Evolutionary conservation across 2,113 vertebrate genomes (phyloP).

Genomic region (Rhinolophus ferrumequinum): DNA sequence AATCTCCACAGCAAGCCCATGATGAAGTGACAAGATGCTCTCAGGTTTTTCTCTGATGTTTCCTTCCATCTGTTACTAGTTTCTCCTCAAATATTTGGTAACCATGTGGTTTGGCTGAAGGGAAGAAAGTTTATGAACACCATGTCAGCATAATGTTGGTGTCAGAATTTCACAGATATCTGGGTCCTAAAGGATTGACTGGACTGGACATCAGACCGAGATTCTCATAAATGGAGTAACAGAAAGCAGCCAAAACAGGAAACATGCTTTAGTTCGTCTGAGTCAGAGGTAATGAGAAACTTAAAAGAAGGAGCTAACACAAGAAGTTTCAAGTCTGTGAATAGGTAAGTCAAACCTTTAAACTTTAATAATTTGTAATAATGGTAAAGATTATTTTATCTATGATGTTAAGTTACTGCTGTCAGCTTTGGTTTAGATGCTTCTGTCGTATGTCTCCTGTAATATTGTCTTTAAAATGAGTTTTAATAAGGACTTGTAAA

Average conservation of each 20-base stretch:
- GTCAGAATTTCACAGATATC: neutral
- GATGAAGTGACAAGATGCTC: neutral
- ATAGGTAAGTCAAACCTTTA: neutral
- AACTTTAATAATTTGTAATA: neutral
- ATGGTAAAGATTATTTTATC: neutral
- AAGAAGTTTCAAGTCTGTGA: neutral
- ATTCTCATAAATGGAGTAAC: slow-evolving; percentile 37
- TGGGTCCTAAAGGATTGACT: neutral
- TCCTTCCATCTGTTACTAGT: neutral
- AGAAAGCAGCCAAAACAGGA: neutral
- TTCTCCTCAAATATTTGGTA: neutral
- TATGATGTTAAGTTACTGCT: neutral
- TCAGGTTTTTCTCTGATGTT: neutral
- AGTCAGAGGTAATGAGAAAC: neutral
- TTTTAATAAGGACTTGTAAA: neutral
- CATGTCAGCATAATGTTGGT: neutral
- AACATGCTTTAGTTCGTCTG: neutral
- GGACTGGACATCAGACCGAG: neutral
- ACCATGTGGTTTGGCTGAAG: neutral
- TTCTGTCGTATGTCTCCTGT: neutral
- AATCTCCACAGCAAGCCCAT: neutral
- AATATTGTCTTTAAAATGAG: neutral
- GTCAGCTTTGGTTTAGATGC: neutral
- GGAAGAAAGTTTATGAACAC: neutral
- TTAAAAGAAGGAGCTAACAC: neutral